Base-by-base conservation (phyloP, 2,797 vertebrate species). In the Glyptemys insculpta region DNA sequence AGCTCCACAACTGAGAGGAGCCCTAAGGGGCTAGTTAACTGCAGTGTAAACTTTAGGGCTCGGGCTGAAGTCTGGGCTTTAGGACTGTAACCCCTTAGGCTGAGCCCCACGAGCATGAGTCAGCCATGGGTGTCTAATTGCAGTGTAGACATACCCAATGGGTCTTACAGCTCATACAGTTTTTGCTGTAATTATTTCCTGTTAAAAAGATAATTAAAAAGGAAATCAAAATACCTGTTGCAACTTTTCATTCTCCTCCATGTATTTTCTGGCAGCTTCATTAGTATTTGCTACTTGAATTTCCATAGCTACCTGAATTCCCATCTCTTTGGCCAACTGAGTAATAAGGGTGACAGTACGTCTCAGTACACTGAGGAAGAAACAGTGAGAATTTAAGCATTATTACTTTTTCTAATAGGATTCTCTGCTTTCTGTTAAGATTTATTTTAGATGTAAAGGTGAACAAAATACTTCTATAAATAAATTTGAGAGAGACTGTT, bases 331-430 rank as follows among this genome's bases (percentile, higher is more conserved):
- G 76, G 99, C 99, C 95, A 99, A 72, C 95, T 99, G 98, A 97
- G 98, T 99, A 76, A 99, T 98, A 97, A 99, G 98, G 41, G 98
- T 99, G 95, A 99, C 94, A 91, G 99, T 97, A 91, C 99, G 99
- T 92, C 98, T 98, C 98, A 98, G 95, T 23, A 98, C 98, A 65
- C 98, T 98, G 91, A 93, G 78, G 50, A 95, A 94, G 79, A 95
- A 97, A 93, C 83, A 97, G 91, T 68, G 88, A 37, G 84, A 89
- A 83, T 62, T 50, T 79, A 87, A 78, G 72, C 25, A 47, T 78
- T 9, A 44, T 78, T 78, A 49, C 44, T 49, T 78, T 74, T 49
- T 15, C 74, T 78, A 31, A 29, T 31, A 78, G 6, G 27, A 47
- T 47, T 47, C 3, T 21, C n/a, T 34, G 2, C 8, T 7, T 52